A percentile compares a stretch with the other conserved stretches of the same genome.
These are phyloP conservation scores for Subanguina moxae DNA, from an alignment of 1,140 invertebrate genomes.

Conservation along the genomic window DNA sequence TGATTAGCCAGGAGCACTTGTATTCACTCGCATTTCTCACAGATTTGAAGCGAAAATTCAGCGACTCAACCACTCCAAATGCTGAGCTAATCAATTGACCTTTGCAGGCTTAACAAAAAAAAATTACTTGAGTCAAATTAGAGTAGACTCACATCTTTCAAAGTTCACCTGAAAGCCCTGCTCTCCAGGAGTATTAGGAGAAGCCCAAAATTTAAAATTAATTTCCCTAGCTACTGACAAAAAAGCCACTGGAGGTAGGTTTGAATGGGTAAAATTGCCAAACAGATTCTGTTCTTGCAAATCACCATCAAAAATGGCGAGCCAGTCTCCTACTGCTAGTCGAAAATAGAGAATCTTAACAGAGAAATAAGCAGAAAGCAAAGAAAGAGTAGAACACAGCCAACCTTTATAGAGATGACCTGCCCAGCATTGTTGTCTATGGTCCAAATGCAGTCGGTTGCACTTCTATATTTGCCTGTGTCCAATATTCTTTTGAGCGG, in stretches of 20 bases:
- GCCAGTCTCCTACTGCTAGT: slow-evolving; percentile 4
- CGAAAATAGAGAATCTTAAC: slow-evolving; percentile 5
- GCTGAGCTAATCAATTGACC: neutral
- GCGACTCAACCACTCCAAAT: slow-evolving; percentile 4
- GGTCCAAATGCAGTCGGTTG: slow-evolving; percentile 5
- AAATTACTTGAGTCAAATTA: neutral
- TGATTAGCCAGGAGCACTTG: slow-evolving; percentile 9
- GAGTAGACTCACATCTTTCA: slow-evolving; percentile 1
- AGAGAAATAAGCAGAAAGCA: neutral
- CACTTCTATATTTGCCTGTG: slow-evolving; percentile 6
- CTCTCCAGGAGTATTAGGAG: neutral
- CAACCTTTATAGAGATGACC: slow-evolving; percentile 3
- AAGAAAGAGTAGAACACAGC: neutral
- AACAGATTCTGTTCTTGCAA: slow-evolving; percentile 4
- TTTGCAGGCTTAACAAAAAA: neutral
- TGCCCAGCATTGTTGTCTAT: neutral
- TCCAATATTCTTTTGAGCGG: slow-evolving; percentile 1
- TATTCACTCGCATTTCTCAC: neutral
- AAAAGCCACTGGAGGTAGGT: slow-evolving; percentile 5
- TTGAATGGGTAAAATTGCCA: neutral
- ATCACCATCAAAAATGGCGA: slow-evolving; percentile 5
- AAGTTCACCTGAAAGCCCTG: slow-evolving; percentile 6
- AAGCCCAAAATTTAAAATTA: slow-evolving; percentile 3
- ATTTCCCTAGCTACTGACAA: neutral
- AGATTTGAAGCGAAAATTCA: neutral